Percentiles rank a stretch among this genome's conserved stretches.
Conservation (phyloP, 1,140 invertebrate genomes). For the Pristionchus pacificus region DNA sequence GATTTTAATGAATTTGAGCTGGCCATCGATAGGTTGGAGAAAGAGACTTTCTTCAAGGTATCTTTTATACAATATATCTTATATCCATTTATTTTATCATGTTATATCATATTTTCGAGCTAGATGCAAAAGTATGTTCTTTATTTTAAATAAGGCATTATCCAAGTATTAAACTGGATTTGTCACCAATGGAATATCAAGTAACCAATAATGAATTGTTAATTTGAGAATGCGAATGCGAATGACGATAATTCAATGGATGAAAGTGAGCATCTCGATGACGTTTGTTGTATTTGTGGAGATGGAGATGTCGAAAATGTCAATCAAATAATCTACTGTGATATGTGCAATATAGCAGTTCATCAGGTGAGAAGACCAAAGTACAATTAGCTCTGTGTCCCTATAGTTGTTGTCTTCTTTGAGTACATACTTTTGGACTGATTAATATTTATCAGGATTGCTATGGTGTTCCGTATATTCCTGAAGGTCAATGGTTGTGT, state of each 20-base stretch:
- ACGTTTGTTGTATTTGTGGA: conserved; percentile 83
- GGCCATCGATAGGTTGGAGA: conserved; percentile 20
- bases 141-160: neutral
- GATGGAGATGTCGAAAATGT: conserved; percentile 92
- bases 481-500: conserved; percentile 96
- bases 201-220: too few species aligned
- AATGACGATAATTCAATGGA: neutral
- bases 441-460: conserved; percentile 71
- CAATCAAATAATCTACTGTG: conserved; percentile 92
- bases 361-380: conserved; percentile 70
- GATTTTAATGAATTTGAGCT: conserved; percentile 6
- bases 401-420: too few species aligned
- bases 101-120: neutral
- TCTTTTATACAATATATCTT: neutral
- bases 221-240: too few species aligned
- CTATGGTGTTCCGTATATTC: conserved; percentile 97
- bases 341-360: conserved; percentile 98
- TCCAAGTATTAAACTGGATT: neutral
- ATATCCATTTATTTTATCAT: neutral
- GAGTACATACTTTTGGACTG: too few species aligned
- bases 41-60: conserved; percentile 10
- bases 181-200: too few species aligned
- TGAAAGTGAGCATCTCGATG: conserved; percentile 2
- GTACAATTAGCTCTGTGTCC: too few species aligned
- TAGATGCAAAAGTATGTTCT: neutral